Evolutionary conservation across 2,797 vertebrate genomes (phyloP), one percentile per base, ranked within the genome.

Genomic region (Anabacerthia variegaticeps): DNA sequence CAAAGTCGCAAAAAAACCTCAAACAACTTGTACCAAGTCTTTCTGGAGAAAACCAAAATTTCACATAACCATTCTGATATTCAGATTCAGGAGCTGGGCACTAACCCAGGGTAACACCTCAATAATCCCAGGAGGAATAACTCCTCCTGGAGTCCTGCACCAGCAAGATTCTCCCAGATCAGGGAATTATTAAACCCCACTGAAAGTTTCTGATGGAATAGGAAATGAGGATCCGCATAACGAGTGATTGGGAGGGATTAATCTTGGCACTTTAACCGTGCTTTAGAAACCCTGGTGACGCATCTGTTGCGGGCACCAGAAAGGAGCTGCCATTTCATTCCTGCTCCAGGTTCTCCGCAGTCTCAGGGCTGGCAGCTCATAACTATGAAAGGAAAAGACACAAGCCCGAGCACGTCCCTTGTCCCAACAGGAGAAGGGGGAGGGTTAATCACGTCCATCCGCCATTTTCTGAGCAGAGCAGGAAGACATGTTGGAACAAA

Each of bases 401-500:
- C 74, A 88, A 91, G 77, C 96, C 88, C 44, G 76, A 97, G 93
- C 95, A 77, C 85, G 86, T 88, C 92, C 94, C 75, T 95, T 74
- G 95, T 97, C 96, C 85, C 92, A 88, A 72, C 94, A 89, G 34
- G 58, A 95, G 96, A 93, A 97, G 95, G 96, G 95, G 94, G 94
- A 97, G 96, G 97, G 96, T 98, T 97, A 98, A 97, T 97, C 97
- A 97, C 94, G 88, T 96, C 98, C 97, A 97, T 98, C 99, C 99
- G 99, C 99, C 99, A 99, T 99, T 99, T 99, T 99, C 98, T 99
- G 88, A 98, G 97, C 97, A 96, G 98, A 97, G 98, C 98, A 98
- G 98, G 98, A 98, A 98, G 99, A 99, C 99, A 99, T 99, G 99
- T 99, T 99, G 98, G 98, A 99, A 98, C 98, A 98, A 98, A 99